Base-by-base conservation (phyloP, 2,888 invertebrate genomes). In the Yponomeuta evonymella region DNA sequence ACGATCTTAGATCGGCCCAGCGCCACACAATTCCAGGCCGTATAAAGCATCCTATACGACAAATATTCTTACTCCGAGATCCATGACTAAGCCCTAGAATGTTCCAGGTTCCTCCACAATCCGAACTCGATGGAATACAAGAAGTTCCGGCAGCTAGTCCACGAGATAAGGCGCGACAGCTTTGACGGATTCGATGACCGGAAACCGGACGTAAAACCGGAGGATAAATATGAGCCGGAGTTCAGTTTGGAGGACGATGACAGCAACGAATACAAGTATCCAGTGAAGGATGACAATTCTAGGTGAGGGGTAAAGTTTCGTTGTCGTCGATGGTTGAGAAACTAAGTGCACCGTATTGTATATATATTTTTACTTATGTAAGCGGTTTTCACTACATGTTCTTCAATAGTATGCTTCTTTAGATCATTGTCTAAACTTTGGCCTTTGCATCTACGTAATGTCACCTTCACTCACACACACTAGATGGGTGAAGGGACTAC, bases 141-240 rank as follows among this genome's bases (percentile, higher is more conserved):
- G 89, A 80, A 81, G 82, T 93, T 89, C 78, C 82, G 90, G 83
- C 83, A 88, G 75, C 78, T 92, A 78, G 87, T 93, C 70, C 72
- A 73, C 72, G 84, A 84, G 75, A 79, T 87, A 69, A 82, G 89
- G 58, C 75, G 74, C 15, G 86, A 87, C 2, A 58, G 51, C 51
- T 58, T 58, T 15, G 51, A 58, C 15, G 51, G 51, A 15, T 76
- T 71, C 2, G 74, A 71, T 3, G 83, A 85, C 10, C 83, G 76
- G 74, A 88, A 86, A 73, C 81, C 81, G 0, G 85, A 87, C 72
- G 83, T 92, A 36, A 91, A 90, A 70, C 91, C 91, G 0, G 92
- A 93, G 75, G 93, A 93, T 74, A 92, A 88, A 81, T 93, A 93
- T 80, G 92, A 93, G 71, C 93, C 93, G 0, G 93, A 93, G 76